Percentiles rank a stretch among this genome's conserved stretches.
Conservation (phyloP, 2,797 vertebrate genomes). For the Poeciliopsis presidionis region DNA sequence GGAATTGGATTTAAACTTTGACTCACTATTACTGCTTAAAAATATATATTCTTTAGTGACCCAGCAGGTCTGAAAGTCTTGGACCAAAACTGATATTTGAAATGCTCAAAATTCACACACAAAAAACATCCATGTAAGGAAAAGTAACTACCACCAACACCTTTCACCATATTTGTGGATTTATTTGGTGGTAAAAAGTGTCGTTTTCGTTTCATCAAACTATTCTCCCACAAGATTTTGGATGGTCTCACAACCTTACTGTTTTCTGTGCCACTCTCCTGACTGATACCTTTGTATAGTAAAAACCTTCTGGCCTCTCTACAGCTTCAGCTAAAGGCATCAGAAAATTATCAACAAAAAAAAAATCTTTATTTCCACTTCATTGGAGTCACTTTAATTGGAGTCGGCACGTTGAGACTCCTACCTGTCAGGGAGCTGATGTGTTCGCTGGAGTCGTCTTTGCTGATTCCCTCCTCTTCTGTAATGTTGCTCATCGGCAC, state of each 20-base stretch:
- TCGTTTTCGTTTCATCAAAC: background rate
- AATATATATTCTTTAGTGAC: background rate
- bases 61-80: background rate
- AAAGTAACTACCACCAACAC: background rate
- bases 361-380: background rate
- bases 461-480: slow-evolving; percentile 88
- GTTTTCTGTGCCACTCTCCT: background rate
- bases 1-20: background rate
- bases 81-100: background rate
- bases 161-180: background rate
- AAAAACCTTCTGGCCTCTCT: background rate
- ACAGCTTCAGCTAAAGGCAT: background rate
- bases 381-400: background rate
- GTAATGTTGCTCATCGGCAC: slow-evolving; percentile 91
- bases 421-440: slow-evolving; percentile 86
- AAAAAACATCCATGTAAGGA: background rate
- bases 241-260: background rate
- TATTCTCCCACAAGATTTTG: background rate
- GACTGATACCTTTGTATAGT: background rate
- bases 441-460: slow-evolving; percentile 86
- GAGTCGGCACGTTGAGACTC: background rate
- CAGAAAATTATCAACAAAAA: background rate
- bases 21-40: background rate
- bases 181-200: background rate
- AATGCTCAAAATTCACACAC: background rate